Evolutionary conservation across 2,113 vertebrate genomes (phyloP).

Genomic region (Pseudorasbora parva): DNA sequence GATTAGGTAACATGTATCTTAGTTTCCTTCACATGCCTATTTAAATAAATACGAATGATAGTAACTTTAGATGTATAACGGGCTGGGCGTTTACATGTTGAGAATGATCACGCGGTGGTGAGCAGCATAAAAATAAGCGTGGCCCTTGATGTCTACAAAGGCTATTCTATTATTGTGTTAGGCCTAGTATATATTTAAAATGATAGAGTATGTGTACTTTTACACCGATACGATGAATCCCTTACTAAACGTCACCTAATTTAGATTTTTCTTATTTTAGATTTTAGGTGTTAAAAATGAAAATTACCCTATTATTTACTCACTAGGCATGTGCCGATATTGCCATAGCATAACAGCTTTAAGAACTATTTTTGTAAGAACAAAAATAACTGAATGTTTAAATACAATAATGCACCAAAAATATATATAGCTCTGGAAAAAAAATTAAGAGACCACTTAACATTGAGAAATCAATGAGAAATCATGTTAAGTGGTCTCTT

Average conservation of each 20-base stretch:
- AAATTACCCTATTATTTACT: too few species aligned
- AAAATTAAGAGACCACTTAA: too few species aligned
- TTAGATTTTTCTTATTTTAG: not conserved
- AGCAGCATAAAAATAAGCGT: not conserved
- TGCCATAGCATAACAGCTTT: too few species aligned
- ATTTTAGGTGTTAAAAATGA: not conserved
- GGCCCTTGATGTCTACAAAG: not conserved
- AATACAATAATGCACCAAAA: too few species aligned
- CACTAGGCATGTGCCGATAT: too few species aligned
- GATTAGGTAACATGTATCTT: not conserved
- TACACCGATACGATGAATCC: not conserved
- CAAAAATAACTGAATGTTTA: too few species aligned
- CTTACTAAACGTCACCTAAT: not conserved
- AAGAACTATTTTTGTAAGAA: too few species aligned
- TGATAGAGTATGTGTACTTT: not conserved
- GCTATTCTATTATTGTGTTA: not conserved
- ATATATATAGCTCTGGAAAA: too few species aligned
- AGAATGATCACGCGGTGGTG: not conserved
- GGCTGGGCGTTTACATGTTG: not conserved
- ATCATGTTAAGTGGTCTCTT: too few species aligned
- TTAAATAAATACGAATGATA: not conserved
- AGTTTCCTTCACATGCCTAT: not conserved
- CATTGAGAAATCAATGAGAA: too few species aligned
- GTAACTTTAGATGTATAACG: conserved; percentile 6
- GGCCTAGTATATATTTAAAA: not conserved